A percentile compares a stretch with the other conserved stretches of the same genome.
phyloP scores from a whole-genome alignment of 1,140 invertebrate species.

The Drosophila insularis region DNA sequence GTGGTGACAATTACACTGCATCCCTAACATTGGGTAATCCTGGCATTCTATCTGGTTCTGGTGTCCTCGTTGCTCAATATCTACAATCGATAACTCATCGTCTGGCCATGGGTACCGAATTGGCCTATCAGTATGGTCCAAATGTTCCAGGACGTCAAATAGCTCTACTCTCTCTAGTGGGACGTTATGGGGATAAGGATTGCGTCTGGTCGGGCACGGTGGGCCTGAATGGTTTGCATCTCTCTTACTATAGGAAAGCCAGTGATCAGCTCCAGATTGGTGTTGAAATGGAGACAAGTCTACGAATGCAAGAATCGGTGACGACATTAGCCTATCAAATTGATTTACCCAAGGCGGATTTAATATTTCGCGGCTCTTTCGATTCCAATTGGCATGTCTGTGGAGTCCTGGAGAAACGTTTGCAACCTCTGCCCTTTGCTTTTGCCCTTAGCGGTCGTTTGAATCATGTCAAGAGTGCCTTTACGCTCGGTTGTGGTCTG shows the following conservation, averaged over 20 bases:
- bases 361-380: slow-evolving; percentile 95
- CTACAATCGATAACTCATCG: slow-evolving; percentile 90
- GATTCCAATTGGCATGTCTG: slow-evolving; percentile 98
- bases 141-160: slow-evolving; percentile 94
- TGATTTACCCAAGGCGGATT: slow-evolving; percentile 97
- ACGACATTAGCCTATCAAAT: slow-evolving; percentile 98
- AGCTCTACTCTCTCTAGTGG: slow-evolving; percentile 92
- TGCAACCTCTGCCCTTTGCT: slow-evolving; percentile 95
- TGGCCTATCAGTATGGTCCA: slow-evolving; percentile 94
- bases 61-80: slow-evolving; percentile 94
- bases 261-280: slow-evolving; percentile 94
- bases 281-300: slow-evolving; percentile 93
- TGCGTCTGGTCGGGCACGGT: slow-evolving; percentile 88
- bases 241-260: slow-evolving; percentile 97
- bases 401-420: slow-evolving; percentile 96
- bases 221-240: slow-evolving; percentile 90
- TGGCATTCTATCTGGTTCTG: slow-evolving; percentile 92
- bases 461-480: slow-evolving; percentile 94
- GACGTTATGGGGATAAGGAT: slow-evolving; percentile 86
- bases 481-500: slow-evolving; percentile 93
- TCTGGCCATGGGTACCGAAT: slow-evolving; percentile 94
- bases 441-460: slow-evolving; percentile 95
- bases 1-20: slow-evolving; percentile 92
- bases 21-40: slow-evolving; percentile 95
- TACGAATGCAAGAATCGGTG: slow-evolving; percentile 93